Evolutionary conservation across 1,140 invertebrate genomes (phyloP).

Genomic region (Anoplolepis gracilipes): DNA sequence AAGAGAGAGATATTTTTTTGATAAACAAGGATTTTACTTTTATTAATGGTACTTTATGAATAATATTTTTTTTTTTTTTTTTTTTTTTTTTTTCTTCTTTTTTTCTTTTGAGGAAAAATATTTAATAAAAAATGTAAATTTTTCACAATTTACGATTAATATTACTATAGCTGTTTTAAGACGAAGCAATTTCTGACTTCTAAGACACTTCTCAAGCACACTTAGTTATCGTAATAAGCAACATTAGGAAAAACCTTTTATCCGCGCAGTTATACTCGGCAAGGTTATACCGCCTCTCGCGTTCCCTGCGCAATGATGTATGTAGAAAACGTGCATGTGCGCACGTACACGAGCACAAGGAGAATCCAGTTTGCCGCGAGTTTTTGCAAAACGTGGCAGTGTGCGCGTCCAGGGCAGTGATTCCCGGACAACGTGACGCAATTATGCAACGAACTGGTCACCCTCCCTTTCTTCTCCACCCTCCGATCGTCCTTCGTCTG

Average conservation of each 20-base stretch:
- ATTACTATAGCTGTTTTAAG: not conserved
- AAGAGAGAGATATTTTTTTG: not conserved
- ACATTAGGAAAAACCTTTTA: constrained; percentile 31
- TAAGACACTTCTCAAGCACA: not conserved
- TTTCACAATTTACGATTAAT: constrained; percentile 1
- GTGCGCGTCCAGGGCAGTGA: constrained; percentile 56
- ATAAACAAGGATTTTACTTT: not conserved
- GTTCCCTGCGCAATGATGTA: not conserved
- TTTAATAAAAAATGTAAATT: not conserved
- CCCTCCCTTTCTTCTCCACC: not conserved
- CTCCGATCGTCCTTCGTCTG: not conserved
- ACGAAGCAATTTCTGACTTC: not conserved
- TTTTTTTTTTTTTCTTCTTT: too few relatives aligned
- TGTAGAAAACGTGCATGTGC: constrained; percentile 12
- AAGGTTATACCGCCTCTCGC: constrained; percentile 3
- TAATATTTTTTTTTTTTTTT: too few relatives aligned
- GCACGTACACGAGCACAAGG: constrained; percentile 2
- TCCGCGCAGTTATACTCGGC: not conserved
- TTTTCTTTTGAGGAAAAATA: not conserved
- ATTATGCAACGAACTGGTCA: constrained; percentile 72
- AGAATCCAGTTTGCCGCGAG: constrained; percentile 69
- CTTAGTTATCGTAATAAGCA: constrained; percentile 21
- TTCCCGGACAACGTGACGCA: constrained; percentile 74
- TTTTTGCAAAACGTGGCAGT: constrained; percentile 62
- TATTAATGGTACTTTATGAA: not conserved